These are phyloP conservation scores for Sebastes baramenuke DNA, from an alignment of 2,797 vertebrate species.

Conservation along the genomic window DNA sequence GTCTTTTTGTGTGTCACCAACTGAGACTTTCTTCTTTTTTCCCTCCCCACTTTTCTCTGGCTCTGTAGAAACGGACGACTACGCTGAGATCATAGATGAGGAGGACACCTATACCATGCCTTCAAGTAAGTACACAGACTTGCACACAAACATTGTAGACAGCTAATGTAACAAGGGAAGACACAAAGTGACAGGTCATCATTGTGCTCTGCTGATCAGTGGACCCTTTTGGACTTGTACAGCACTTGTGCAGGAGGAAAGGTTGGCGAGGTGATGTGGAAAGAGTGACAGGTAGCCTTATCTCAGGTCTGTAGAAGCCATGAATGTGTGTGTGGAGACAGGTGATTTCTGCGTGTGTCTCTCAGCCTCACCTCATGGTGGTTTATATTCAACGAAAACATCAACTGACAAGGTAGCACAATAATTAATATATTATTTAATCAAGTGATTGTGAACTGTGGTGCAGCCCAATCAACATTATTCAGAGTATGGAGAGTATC, in stretches of 20 bases:
- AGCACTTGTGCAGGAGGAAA: neutral
- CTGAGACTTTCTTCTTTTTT: slow-evolving; percentile 36
- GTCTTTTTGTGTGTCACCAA: neutral
- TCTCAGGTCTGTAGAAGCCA: neutral
- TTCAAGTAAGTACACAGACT: slow-evolving; percentile 89
- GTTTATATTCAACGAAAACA: neutral
- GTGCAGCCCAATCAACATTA: neutral
- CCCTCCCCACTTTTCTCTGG: neutral
- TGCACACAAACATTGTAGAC: neutral
- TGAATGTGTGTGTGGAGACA: neutral
- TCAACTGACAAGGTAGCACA: neutral
- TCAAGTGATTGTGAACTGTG: neutral
- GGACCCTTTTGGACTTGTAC: neutral
- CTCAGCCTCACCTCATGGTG: neutral
- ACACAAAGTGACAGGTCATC: neutral
- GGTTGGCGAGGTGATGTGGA: neutral
- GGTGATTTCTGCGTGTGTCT: neutral
- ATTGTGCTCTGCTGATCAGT: neutral
- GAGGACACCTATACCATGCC: slow-evolving; percentile 99
- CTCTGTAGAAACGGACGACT: slow-evolving; percentile 95
- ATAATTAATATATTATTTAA: neutral
- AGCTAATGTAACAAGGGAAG: neutral
- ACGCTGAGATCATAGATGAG: slow-evolving; percentile 99
- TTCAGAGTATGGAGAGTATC: neutral
- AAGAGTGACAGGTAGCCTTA: neutral